Conservation (phyloP, 2,113 vertebrate species). For the Silurus glanis region DNA sequence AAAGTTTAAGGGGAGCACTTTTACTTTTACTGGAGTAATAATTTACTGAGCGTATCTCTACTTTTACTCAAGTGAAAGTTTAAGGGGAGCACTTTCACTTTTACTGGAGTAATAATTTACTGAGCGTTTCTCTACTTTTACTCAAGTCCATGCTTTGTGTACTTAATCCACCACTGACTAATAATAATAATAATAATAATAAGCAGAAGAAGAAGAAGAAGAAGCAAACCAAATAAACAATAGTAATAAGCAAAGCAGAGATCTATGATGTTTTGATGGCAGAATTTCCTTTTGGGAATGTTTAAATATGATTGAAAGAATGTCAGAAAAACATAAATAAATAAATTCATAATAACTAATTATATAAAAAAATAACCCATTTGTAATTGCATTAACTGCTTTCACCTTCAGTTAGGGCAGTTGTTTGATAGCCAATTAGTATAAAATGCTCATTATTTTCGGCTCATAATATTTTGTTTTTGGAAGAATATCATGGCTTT, state of each 20-base stretch:
- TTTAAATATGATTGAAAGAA: constrained; percentile 33
- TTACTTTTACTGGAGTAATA: no score
- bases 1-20: no score
- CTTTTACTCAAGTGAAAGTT: no score
- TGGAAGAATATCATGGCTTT: constrained; percentile 52
- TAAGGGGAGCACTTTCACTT: no score
- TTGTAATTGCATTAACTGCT: constrained; percentile 18
- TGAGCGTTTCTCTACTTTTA: no score
- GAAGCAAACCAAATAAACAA: background rate
- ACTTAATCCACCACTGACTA: no score
- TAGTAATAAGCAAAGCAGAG: background rate
- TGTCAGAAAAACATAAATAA: constrained; percentile 20
- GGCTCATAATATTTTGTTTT: constrained; percentile 54
- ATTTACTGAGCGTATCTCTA: no score
- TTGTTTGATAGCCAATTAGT: constrained; percentile 52
- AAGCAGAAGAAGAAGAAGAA: no score
- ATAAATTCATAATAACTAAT: constrained; percentile 31
- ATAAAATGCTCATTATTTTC: constrained; percentile 35
- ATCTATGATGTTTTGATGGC: background rate
- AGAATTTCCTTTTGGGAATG: constrained; percentile 21
- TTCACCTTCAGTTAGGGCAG: constrained; percentile 1
- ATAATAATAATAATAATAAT: no score
- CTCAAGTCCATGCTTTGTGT: no score
- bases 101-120: no score
- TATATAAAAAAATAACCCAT: constrained; percentile 20